These are phyloP conservation scores for Scaptodrosophila lebanonensis DNA, from an alignment of 1,140 invertebrate genomes.

Conservation along the genomic window DNA sequence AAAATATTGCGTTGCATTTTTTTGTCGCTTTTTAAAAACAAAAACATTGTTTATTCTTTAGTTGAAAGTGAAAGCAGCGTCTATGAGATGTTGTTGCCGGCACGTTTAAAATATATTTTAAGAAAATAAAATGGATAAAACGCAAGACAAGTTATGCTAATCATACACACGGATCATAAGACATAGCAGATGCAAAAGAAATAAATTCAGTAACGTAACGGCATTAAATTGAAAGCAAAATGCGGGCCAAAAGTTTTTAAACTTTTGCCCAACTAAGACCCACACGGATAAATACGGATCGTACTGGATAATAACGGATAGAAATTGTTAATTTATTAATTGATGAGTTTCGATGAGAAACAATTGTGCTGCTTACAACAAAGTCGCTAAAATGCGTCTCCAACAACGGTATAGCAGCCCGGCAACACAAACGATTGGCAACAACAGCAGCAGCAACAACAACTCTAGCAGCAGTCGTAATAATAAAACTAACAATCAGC, in stretches of 20 bases:
- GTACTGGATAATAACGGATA: too few species aligned
- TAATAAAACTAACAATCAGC: slow-evolving; percentile 31
- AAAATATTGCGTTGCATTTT: slow-evolving; percentile 21
- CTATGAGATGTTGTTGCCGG: slow-evolving; percentile 39
- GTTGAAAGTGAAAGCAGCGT: slow-evolving; percentile 66
- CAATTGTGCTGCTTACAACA: neutral
- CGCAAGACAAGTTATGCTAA: slow-evolving; percentile 21
- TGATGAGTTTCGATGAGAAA: slow-evolving; percentile 6
- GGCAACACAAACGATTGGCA: slow-evolving; percentile 29
- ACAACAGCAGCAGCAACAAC: slow-evolving; percentile 18
- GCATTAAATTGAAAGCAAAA: too few species aligned
- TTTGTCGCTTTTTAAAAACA: slow-evolving; percentile 29
- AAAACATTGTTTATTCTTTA: slow-evolving; percentile 59
- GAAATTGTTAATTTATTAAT: too few species aligned
- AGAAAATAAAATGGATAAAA: neutral
- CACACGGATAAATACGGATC: too few species aligned
- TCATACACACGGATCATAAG: neutral
- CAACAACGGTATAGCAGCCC: slow-evolving; percentile 50
- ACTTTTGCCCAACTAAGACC: too few species aligned
- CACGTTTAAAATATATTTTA: slow-evolving; percentile 26
- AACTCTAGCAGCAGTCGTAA: slow-evolving; percentile 21
- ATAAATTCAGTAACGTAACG: too few species aligned
- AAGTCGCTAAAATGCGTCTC: slow-evolving; percentile 53
- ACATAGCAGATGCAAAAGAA: slow-evolving; percentile 7
- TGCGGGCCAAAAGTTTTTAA: too few species aligned